Conservation (phyloP, 2,888 invertebrate genomes). For the Polydrusus cervinus region DNA sequence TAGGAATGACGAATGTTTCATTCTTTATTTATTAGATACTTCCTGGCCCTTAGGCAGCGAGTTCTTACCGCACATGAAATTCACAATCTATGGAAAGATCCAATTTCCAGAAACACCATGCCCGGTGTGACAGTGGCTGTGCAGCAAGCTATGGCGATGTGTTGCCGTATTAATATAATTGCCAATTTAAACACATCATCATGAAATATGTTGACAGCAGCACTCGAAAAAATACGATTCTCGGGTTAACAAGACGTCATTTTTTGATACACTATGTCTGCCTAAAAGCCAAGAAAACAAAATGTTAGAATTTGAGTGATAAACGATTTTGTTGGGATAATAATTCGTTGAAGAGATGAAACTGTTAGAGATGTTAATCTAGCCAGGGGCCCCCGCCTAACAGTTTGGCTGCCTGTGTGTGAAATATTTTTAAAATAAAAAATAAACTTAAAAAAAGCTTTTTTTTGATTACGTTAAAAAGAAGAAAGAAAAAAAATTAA, state of each 20-base stretch:
- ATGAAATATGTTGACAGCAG: slow-evolving; percentile 42
- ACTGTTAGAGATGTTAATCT: background rate
- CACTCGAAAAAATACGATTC: slow-evolving; percentile 37
- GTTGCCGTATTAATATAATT: slow-evolving; percentile 44
- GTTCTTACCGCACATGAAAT: slow-evolving; percentile 23
- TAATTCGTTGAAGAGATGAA: background rate
- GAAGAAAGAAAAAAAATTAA: too few relatives aligned
- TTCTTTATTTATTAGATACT: slow-evolving; percentile 35
- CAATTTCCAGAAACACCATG: slow-evolving; percentile 37
- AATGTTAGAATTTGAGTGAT: slow-evolving; percentile 13
- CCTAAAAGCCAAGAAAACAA: slow-evolving; percentile 22
- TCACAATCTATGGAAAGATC: slow-evolving; percentile 38
- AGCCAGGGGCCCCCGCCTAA: too few relatives aligned
- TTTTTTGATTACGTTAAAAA: too few relatives aligned
- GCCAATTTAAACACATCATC: slow-evolving; percentile 47
- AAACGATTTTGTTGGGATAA: background rate
- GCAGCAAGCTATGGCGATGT: slow-evolving; percentile 4
- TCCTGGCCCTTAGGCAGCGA: slow-evolving; percentile 35
- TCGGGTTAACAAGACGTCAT: slow-evolving; percentile 39
- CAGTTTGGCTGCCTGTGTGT: too few relatives aligned
- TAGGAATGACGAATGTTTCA: slow-evolving; percentile 19
- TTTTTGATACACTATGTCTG: slow-evolving; percentile 17
- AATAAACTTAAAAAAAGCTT: too few relatives aligned
- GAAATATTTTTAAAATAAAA: too few relatives aligned
- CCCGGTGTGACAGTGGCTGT: slow-evolving; percentile 20